These are phyloP conservation scores for Nibea albiflora DNA, from an alignment of 2,113 vertebrate genomes.

Conservation along the genomic window DNA sequence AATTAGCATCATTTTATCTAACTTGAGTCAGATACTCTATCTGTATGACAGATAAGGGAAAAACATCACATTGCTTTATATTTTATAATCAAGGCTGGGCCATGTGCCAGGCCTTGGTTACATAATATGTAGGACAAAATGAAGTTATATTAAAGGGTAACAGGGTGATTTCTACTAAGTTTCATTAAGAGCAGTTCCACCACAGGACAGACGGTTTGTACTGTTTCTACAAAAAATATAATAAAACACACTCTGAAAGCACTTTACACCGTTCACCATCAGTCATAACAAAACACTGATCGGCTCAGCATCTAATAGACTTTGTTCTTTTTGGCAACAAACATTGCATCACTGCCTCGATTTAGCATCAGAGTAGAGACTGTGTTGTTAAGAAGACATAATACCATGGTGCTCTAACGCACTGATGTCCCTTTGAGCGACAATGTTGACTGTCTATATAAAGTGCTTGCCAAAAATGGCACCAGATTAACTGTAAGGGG, in stretches of 20 bases:
- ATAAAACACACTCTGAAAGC: not conserved
- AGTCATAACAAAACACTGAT: not conserved
- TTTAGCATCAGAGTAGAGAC: constrained; percentile 41
- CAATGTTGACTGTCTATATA: constrained; percentile 51
- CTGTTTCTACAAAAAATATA: no score
- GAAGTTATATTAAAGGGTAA: not conserved
- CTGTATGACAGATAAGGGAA: not conserved
- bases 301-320: constrained; percentile 19
- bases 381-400: constrained; percentile 51
- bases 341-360: constrained; percentile 11
- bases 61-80: not conserved
- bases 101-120: not conserved
- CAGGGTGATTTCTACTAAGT: not conserved
- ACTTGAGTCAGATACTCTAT: not conserved
- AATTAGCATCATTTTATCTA: constrained; percentile 22
- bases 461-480: constrained; percentile 55
- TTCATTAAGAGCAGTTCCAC: not conserved
- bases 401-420: constrained; percentile 41
- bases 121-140: not conserved
- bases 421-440: constrained; percentile 12
- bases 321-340: constrained; percentile 8
- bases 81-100: constrained; percentile 2
- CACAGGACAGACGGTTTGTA: not conserved
- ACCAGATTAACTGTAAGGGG: constrained; percentile 74
- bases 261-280: not conserved